Base-by-base conservation (phyloP, 2,888 invertebrate species). In the Cerastis rubricosa region DNA sequence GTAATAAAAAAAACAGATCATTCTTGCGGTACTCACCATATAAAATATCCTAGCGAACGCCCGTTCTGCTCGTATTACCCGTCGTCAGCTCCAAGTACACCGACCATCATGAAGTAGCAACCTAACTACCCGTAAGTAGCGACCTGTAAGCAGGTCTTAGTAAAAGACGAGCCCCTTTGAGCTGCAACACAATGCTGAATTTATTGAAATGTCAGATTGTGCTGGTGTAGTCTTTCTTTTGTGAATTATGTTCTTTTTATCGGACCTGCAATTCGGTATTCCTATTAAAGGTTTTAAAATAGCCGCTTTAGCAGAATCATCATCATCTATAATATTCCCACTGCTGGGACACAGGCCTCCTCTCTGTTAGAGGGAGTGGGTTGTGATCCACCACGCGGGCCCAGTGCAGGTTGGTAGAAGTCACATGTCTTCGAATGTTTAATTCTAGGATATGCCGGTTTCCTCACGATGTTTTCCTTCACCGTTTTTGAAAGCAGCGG, bases 41-140 rank as follows among this genome's bases (percentile, higher is more conserved):
- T 77, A 77, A 59, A 77, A 61, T 25, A 25, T 25, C 12, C 6
- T 67, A n/a, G 7, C 9, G 11, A n/a, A 35, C 11, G 77, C 29
- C 14, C 69, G 17, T 61, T 59, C 35, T 43, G 43, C 49, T 76
- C 59, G 49, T 59, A 43, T 68, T 68, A 76, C 59, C 67, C 12
- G n/a, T 43, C 40, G 40, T 67, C 47, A 67, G 29, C 47, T 76
- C 19, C n/a, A 59, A 63, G 43, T 59, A 49, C 47, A 35, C 17
- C 3, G 12, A 19, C 25, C 59, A 76, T 68, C 68, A 61, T 49
- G 76, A 76, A 69, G 51, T 45, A 69, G 59, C 61, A 2, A 61
- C 45, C 69, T 45, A 49, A 68, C 49, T 76, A 51, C 43, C 25
- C 59, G 45, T 61, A 43, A 47, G 40, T 40, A 76, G 47, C 22